Evolutionary conservation across 2,888 invertebrate genomes (phyloP), one percentile per base, ranked within the genome.

Genomic region (Melinaea menophilus): DNA sequence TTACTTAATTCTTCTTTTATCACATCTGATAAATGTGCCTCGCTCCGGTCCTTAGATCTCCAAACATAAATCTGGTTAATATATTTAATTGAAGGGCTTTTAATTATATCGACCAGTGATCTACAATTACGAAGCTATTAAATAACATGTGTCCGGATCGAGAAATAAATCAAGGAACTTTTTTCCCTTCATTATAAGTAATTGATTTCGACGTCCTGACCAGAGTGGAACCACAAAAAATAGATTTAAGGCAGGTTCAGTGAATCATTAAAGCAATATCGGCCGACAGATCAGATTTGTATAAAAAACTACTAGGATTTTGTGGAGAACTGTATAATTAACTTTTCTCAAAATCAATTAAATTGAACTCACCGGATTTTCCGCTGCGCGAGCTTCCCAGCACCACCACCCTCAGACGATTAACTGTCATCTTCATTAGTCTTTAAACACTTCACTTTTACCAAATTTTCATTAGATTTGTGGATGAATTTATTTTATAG

Each of bases 381-480:
- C 95, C 95, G 83, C 94, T 94, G 78, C 93, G 92, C 76, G 94
- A 91, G 87, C 94, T 93, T 77, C 95, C 95, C 78, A 95, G 92
- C 82, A 95, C 94, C 85, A 94, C 95, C 77, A 95, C 94, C 88
- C 94, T 93, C 89, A 95, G 94, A 91, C 94, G 93, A 91, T 94
- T 94, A 79, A 94, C 93, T 88, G 95, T 94, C 90, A 95, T 95
- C 94, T 95, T 95, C 88, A 88, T 90, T 74, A 75, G 80, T 84
- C 77, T 79, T 77, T 66, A 73, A 71, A 68, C 79, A 82, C 86
- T 67, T 55, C 71, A 71, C 71, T 65, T 57, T 56, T 45, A 61
- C 58, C 64, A 68, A 71, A 68, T 78, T 81, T 72, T 75, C 81
- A 75, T 72, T 73, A 71, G 61, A 71, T 75, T 64, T 70, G 41